Base-by-base conservation (phyloP, 2,888 invertebrate species). In the Cryptocheilus praepositus region DNA sequence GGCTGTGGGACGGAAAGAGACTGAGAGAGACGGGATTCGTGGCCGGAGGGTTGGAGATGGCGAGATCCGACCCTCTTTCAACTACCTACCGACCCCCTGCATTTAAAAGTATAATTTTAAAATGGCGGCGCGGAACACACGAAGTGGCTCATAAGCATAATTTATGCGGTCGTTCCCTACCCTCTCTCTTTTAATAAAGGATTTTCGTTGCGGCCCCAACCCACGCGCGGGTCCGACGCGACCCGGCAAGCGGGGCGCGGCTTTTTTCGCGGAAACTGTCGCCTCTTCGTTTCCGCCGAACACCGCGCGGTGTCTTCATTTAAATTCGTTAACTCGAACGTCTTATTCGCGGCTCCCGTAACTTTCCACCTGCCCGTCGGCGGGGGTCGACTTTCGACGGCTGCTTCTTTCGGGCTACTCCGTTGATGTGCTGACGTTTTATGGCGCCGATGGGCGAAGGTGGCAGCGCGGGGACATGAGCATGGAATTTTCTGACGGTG, bases 71-170 rank as follows among this genome's bases (percentile, higher is more conserved):
- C 36, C 49, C 49, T 16, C 49, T 18, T 49, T 16, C 18, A 18
- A n/a, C 49, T 16, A 13, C 49, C 18, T 5, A 13, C 49, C 49
- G 8, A 13, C 49, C 51, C 45, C 66, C 53, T 65, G 55, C 74
- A 80, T 80, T 80, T 80, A 79, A 80, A 80, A 80, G 80, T 80
- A 80, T 80, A 80, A 80, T 80, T 81, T 79, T 74, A 80, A 80
- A 81, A 81, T 77, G 81, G 73, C 77, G 80, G 60, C 71, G 56
- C 68, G 64, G 75, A 81, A 81, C 80, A 80, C 79, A 81, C 75
- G 75, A 81, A 80, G 72, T 76, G 73, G 73, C 80, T 81, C 80
- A 80, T 80, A 80, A 80, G 80, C 80, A 80, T 80, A 81, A 80
- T 80, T 80, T 80, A 80, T 80, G 77, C 81, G 67, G 69, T 71